Base-by-base conservation (phyloP, 2,113 vertebrate species). In the Spea multiplicata region DNA sequence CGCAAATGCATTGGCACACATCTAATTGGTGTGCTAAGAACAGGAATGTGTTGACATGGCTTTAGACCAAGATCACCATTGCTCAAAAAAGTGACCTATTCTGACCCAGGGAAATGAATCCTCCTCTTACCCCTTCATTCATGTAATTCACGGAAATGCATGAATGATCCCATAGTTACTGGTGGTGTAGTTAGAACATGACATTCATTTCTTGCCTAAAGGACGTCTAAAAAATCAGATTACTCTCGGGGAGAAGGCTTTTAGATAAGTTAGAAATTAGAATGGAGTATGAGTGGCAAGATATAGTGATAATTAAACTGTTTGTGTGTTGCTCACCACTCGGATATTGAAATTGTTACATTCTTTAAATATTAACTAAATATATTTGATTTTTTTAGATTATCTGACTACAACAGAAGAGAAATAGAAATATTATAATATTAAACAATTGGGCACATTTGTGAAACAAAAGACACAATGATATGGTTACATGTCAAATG, bases 31-130 rank as follows among this genome's bases (percentile, higher is more conserved):
- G 66, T 70, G 66, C 75, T 77, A 55, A 66, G 75, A 62, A 71
- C 16, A 77, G 66, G 75, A 77, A 77, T 77, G 75, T 77, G 75
- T 77, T 77, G 75, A 77, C 75, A 77, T 77, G 75, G 75, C 75
- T 68, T 45, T 55, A 61, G 75, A 70, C 75, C 75, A 77, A 77
- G 55, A 77, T 77, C 75, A 77, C 70, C 75, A 77, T 77, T 69
- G 75, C 66, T 70, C 45, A 62, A 68, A 77, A 76, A 77, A 77
- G 66, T 71, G 66, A 77, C 75, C 75, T 77, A 71, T 77, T 62
- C 46, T 77, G 53, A 70, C 75, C 75, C 74, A 68, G 52, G 14
- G n/a, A 76, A 69, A 76, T 69, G 74, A 76, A 69, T 65, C 52
- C 74, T 57, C 66, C 75, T 47, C 53, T 57, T 49, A 76, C 75